phyloP scores from a whole-genome alignment of 2,113 vertebrate species.

The Toxostoma redivivum region DNA sequence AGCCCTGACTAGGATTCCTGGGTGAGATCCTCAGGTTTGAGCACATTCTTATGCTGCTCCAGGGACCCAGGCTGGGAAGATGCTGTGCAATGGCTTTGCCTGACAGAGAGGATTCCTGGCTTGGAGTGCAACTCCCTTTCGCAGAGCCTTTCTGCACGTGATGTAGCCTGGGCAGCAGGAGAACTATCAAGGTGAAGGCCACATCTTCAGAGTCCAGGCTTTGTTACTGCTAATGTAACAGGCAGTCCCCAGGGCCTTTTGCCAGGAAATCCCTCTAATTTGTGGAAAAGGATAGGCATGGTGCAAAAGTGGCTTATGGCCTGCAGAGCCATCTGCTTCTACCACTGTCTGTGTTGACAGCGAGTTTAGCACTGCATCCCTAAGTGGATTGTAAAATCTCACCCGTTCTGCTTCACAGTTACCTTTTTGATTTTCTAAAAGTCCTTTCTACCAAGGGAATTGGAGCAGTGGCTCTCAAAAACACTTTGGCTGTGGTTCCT shows the following conservation, averaged over 20 bases:
- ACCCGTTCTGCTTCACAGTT: not conserved
- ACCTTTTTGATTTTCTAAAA: not conserved
- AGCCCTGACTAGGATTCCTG: not conserved
- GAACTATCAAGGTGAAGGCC: not conserved
- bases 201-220: not conserved
- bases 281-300: not conserved
- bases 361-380: not conserved
- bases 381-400: not conserved
- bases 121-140: not conserved
- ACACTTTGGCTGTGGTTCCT: not conserved
- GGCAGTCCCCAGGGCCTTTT: not conserved
- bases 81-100: not conserved
- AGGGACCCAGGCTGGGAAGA: not conserved
- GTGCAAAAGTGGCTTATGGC: not conserved
- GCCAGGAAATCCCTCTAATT: not conserved
- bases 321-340: not conserved
- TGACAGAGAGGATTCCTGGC: not conserved
- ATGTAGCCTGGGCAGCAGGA: not conserved
- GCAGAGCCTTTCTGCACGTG: rapidly evolving
- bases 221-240: not conserved
- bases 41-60: not conserved
- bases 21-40: not conserved
- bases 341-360: not conserved
- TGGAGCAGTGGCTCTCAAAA: not conserved
- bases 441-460: not conserved